Evolutionary conservation across 2,797 vertebrate species (phyloP).

Genomic region (Eulemur coronatus): DNA sequence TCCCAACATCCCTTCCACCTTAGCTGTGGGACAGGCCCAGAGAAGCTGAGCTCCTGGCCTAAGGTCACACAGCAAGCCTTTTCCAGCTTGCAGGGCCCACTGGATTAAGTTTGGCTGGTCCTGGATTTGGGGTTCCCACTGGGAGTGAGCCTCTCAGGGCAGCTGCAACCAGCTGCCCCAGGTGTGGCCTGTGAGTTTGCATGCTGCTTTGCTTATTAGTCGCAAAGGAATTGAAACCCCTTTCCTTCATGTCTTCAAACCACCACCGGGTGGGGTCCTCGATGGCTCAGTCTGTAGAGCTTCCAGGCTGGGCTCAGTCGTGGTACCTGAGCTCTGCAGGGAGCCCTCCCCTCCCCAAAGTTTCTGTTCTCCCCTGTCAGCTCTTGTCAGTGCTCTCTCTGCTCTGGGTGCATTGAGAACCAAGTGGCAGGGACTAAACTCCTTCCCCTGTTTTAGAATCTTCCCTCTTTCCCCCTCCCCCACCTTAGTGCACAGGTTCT

Average conservation of each 20-base stretch:
- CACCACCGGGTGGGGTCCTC: conserved; percentile 12
- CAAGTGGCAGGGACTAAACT: conserved; percentile 14
- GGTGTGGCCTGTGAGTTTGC: conserved; percentile 62
- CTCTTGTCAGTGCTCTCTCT: conserved; percentile 18
- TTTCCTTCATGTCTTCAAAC: background rate
- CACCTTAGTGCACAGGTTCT: background rate
- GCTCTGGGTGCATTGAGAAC: conserved; percentile 50
- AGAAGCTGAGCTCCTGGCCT: background rate
- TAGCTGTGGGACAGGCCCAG: background rate
- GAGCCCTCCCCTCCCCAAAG: background rate
- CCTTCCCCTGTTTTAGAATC: conserved; percentile 2
- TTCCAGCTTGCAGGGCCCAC: background rate
- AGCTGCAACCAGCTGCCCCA: background rate
- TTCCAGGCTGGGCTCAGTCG: background rate
- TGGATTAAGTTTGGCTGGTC: background rate
- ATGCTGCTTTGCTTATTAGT: conserved; percentile 61
- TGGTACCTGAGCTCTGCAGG: conserved; percentile 17
- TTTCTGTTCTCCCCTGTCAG: conserved; percentile 64
- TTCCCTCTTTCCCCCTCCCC: background rate
- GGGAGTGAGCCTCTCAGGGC: background rate
- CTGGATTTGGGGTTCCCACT: background rate
- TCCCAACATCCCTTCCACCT: background rate
- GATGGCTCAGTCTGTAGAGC: conserved; percentile 45
- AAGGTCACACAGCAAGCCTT: background rate
- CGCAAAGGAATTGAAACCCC: background rate